phyloP scores from a whole-genome alignment of 2,797 vertebrate species.

The Chaetodon trifasciatus region DNA sequence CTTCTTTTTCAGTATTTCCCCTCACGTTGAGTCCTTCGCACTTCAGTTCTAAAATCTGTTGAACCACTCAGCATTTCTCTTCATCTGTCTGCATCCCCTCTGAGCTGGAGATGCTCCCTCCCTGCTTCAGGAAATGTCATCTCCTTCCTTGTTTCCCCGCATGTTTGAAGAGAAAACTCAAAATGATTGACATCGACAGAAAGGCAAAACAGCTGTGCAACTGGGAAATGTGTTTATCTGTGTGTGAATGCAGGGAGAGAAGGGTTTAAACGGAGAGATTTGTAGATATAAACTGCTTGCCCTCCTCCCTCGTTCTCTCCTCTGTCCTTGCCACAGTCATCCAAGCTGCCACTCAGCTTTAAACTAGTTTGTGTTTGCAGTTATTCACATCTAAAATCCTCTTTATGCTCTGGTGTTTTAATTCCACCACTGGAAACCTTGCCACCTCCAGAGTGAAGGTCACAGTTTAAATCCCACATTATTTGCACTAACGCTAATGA shows the following conservation, averaged over 20 bases:
- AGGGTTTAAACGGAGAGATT: constrained; percentile 68
- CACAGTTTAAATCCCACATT: constrained; percentile 53
- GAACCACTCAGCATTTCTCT: not conserved
- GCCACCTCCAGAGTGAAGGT: constrained; percentile 50
- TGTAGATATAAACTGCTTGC: constrained; percentile 37
- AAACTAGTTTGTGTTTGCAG: constrained; percentile 50
- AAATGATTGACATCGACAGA: constrained; percentile 2
- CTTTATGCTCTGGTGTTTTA: constrained; percentile 38
- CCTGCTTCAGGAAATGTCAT: constrained; percentile 23
- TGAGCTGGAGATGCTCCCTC: constrained; percentile 3
- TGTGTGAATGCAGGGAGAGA: constrained; percentile 2
- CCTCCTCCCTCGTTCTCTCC: not conserved
- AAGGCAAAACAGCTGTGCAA: constrained; percentile 21
- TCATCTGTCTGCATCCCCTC: constrained; percentile 6
- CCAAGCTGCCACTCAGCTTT: constrained; percentile 24
- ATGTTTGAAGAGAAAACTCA: not conserved
- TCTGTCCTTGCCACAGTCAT: constrained; percentile 30
- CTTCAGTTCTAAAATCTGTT: constrained; percentile 30
- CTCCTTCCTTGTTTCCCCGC: constrained; percentile 7
- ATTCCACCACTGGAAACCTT: constrained; percentile 38
- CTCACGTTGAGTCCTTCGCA: constrained; percentile 12
- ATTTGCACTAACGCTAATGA: constrained; percentile 42
- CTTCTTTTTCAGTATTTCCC: constrained; percentile 25
- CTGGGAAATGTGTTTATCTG: constrained; percentile 5
- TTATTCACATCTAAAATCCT: constrained; percentile 53